These are phyloP conservation scores for Zaprionus ornatus DNA, from an alignment of 1,140 invertebrate genomes.

Conservation along the genomic window DNA sequence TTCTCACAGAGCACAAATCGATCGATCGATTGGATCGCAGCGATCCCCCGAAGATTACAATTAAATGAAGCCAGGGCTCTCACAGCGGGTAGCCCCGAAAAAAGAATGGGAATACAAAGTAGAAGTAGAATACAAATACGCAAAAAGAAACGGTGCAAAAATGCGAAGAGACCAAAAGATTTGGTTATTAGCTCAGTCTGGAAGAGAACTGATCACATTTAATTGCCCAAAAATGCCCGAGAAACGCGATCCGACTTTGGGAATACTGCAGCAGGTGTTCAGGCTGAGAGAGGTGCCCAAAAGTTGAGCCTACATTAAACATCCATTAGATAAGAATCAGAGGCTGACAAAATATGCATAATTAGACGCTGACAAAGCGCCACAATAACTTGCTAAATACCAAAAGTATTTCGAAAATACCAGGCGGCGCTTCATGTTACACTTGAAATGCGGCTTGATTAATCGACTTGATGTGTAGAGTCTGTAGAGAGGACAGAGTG, in stretches of 20 bases:
- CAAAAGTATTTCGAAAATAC: conserved; percentile 23
- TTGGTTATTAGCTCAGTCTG: conserved; percentile 15
- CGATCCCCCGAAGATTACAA: conserved; percentile 73
- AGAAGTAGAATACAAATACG: conserved; percentile 24
- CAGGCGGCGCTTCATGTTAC: conserved; percentile 62
- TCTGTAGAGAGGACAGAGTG: background rate
- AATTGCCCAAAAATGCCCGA: conserved; percentile 38
- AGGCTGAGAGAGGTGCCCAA: conserved; percentile 1
- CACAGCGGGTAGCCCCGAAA: conserved; percentile 59
- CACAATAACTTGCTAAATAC: conserved; percentile 54
- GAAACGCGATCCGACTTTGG: conserved; percentile 20
- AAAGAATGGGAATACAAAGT: conserved; percentile 12
- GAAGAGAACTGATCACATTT: conserved; percentile 40
- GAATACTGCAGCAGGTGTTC: conserved; percentile 38
- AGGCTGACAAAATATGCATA: conserved; percentile 28
- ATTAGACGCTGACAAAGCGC: conserved; percentile 15
- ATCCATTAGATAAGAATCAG: conserved; percentile 33
- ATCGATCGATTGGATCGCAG: conserved; percentile 25
- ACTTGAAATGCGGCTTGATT: conserved; percentile 65
- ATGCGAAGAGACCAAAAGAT: conserved; percentile 35
- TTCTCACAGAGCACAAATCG: conserved; percentile 60
- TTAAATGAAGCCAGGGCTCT: conserved; percentile 55
- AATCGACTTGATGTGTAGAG: conserved; percentile 43
- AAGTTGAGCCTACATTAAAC: conserved; percentile 37
- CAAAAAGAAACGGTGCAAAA: conserved; percentile 33